phyloP scores from a whole-genome alignment of 2,797 vertebrate genomes.

The Eospalax fontanierii region DNA sequence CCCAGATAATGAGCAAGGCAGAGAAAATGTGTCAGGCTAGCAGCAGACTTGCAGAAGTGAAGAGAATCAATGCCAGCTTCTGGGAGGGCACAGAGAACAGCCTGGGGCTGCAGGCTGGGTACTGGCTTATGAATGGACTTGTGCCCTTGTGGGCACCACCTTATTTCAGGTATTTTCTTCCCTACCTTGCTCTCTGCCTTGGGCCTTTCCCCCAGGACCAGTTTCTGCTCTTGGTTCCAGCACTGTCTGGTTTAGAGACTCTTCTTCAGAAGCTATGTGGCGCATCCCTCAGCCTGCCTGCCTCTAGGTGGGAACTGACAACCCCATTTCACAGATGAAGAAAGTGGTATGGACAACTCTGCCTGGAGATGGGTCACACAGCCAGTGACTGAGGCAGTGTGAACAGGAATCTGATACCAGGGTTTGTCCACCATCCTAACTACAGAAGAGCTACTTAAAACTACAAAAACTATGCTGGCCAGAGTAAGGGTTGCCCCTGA shows the following conservation, averaged over 20 bases:
- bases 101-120: not conserved
- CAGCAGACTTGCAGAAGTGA: not conserved
- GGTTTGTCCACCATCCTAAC: not conserved
- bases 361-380: not conserved
- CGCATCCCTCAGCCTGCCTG: not conserved
- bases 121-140: not conserved
- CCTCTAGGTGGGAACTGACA: not conserved
- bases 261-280: not conserved
- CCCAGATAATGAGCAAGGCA: not conserved
- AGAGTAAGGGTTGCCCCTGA: not conserved
- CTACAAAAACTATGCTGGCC: not conserved
- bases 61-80: not conserved
- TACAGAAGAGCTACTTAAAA: not conserved
- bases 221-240: too few species aligned
- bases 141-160: accelerated
- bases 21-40: not conserved
- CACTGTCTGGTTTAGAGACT: not conserved
- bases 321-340: not conserved
- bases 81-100: accelerated
- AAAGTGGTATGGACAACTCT: too few species aligned
- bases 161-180: not conserved
- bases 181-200: not conserved
- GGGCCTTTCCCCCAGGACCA: too few species aligned
- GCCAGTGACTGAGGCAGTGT: not conserved
- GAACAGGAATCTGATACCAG: not conserved